Base-by-base conservation (phyloP, 2,888 invertebrate genomes). In the Syritta pipiens region DNA sequence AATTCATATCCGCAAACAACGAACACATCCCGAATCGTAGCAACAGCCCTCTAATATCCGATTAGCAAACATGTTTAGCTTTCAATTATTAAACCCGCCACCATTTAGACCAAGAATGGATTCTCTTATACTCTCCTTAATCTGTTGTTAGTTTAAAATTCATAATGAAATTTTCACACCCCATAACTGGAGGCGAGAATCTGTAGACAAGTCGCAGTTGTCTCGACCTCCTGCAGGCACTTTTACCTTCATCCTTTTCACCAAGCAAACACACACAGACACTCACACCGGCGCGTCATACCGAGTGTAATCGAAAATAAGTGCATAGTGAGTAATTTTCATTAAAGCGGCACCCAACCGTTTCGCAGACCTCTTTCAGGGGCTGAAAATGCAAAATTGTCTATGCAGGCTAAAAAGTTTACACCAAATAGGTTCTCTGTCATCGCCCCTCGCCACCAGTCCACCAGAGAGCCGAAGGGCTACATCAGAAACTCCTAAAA, bases 261-360 rank as follows among this genome's bases (percentile, higher is more conserved):
- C n/a, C n/a, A n/a, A n/a, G 32, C 32, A 46, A 12, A 40, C 53
- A 37, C 6, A 28, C 17, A 28, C 5, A 12, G 5, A 32, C 19
- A 53, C 19, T 49, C 26, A 46, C n/a, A 4, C 7, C 37, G 9
- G 9, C 37, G 37, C 19, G 17, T 46, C n/a, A 3, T 19, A 35
- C 17, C n/a, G 19, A 46, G 37, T 53, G 12, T 40, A 59, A 44
- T 65, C 35, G 42, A 37, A 72, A 65, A 48, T 53, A 42, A 32
- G 14, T 49, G 55, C 32, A 75, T 40, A 75, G 30, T 53, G 53
- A 60, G 53, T 75, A 68, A 60, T 75, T 75, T 75, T 75, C 75
- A 75, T 68, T 75, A 68, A 75, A 75, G 55, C 44, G 59, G 75
- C 53, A 60, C 53, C 68, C 60, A 60, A 35, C 60, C 40, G 37